Evolutionary conservation across 1,140 invertebrate species (phyloP).

Genomic region (Papilio xuthus): DNA sequence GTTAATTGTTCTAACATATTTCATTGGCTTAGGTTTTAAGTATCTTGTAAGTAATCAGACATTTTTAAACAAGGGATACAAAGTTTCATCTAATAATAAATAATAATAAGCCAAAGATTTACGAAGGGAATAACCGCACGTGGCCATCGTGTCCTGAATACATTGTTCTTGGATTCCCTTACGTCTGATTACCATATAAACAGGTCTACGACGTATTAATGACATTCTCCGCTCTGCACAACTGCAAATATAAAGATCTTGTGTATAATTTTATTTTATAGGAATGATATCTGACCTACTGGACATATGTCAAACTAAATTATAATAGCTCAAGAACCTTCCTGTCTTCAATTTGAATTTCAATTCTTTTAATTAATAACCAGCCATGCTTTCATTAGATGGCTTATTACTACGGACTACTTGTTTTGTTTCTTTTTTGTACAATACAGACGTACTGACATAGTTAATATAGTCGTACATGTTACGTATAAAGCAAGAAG

Average conservation of each 20-base stretch:
- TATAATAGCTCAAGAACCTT: no score
- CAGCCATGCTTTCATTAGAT: no score
- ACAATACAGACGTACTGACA: not conserved
- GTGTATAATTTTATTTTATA: no score
- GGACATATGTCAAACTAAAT: no score
- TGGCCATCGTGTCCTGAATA: not conserved
- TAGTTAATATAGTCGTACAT: not conserved
- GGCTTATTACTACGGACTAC: not conserved
- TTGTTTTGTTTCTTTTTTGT: not conserved
- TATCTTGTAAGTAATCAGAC: not conserved
- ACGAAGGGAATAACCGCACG: not conserved
- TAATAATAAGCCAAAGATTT: not conserved
- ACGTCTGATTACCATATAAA: not conserved
- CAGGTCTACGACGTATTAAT: not conserved
- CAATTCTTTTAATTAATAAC: no score
- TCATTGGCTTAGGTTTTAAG: not conserved
- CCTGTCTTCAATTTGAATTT: no score
- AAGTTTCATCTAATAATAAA: not conserved
- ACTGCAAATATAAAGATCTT: not conserved
- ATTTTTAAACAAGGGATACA: not conserved
- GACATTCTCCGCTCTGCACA: not conserved
- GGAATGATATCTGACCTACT: no score
- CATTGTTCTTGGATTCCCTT: not conserved
- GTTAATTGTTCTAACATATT: not conserved
- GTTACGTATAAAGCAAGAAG: not conserved